Base-by-base conservation (phyloP, 2,113 vertebrate species). In the Lasiurus cinereus region DNA sequence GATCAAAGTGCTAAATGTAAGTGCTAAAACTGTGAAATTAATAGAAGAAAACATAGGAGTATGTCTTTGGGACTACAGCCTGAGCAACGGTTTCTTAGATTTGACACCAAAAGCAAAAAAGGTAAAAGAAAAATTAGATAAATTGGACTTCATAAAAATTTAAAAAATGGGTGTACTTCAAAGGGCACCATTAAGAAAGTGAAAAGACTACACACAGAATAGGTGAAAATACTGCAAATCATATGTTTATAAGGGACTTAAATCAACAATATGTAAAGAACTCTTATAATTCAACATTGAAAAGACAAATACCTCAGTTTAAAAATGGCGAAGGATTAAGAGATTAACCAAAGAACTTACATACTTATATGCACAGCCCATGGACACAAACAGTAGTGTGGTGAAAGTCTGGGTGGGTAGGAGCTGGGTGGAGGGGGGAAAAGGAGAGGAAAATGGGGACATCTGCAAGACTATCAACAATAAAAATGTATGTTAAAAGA, bases 151-250 rank as follows among this genome's bases (percentile, higher is more conserved):
- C 31, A 77, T 73, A 1, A 22, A 62, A 82, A 78, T 67, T 59
- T 76, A 29, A 33, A 24, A 70, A 56, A 27, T 1, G 0, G 76
- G 76, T 64, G 22, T 66, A 74, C 9, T 59, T 91, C 46, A 73
- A 48, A 94, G 21, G 7, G 31, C 0, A 8, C 31, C 59, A 56
- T n/a, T 33, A 52, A 83, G 29, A 93, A 93, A 70, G 27, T 88
- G 31, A 88, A 91, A 95, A 66, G 43, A n/a, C 43, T 33, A 74
- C 36, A 18, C 29, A 70, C 19, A 89, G 31, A 87, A 79, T 52
- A 36, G 18, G 73, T 62, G 33, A 54, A 67, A 52, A 69, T 94
- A 88, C 13, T 72, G 36, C 52, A 79, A 46, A 76, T 90, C 8
- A 56, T 22, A 8, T 29, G 62, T 43, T 77, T 84, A 59, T 72